A percentile compares a stretch with the other conserved stretches of the same genome.
phyloP scores from a whole-genome alignment of 2,113 vertebrate genomes.

The Paradisaea rubra region DNA sequence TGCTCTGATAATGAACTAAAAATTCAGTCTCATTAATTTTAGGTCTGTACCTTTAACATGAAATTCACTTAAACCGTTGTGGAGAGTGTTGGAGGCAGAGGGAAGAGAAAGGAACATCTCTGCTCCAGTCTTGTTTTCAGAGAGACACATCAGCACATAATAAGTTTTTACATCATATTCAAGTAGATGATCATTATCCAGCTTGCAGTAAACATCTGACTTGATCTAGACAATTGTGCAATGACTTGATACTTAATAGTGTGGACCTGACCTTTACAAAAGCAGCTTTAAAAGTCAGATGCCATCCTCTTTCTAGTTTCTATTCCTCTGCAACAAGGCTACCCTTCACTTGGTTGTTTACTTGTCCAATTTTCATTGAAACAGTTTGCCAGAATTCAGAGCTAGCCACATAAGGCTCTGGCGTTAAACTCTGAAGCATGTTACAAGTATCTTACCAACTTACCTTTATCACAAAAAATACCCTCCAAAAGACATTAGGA shows the following conservation, averaged over 20 bases:
- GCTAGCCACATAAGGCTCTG: neutral
- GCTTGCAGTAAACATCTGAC: neutral
- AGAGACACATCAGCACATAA: neutral
- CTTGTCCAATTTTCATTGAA: neutral
- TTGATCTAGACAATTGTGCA: neutral
- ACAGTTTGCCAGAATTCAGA: neutral
- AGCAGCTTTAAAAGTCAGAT: neutral
- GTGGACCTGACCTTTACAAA: neutral
- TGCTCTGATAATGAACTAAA: neutral
- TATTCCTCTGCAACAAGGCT: neutral
- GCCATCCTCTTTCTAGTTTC: neutral
- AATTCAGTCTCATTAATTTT: neutral
- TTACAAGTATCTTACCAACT: neutral
- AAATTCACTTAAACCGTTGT: neutral
- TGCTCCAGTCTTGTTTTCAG: neutral
- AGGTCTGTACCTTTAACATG: neutral
- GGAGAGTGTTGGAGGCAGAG: neutral
- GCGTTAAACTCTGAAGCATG: neutral
- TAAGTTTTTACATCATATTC: neutral
- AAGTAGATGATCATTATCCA: neutral
- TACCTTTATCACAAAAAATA: neutral
- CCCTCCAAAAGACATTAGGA: neutral
- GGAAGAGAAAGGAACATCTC: neutral
- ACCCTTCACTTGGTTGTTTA: neutral
- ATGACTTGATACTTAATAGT: neutral